Conservation (phyloP, 2,113 vertebrate species). For the Candoia aspera region DNA sequence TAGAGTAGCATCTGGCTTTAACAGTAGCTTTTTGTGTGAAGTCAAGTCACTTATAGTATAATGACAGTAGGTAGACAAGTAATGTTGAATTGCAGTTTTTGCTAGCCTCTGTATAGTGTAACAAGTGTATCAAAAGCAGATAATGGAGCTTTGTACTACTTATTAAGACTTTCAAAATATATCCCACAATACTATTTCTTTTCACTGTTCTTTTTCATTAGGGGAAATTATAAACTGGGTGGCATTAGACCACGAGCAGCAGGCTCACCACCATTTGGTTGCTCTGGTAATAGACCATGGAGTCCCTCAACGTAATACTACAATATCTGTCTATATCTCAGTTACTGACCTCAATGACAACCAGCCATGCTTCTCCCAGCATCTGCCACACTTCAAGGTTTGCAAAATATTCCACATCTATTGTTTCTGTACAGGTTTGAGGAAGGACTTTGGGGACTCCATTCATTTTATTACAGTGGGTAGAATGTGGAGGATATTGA, state of each 20-base stretch:
- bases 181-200: neutral
- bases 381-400: slow-evolving; percentile 79
- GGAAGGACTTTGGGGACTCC: neutral
- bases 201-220: slow-evolving; percentile 45
- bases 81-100: neutral
- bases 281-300: slow-evolving; percentile 87
- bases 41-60: neutral
- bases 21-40: neutral
- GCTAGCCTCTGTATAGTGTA: neutral
- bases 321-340: slow-evolving; percentile 70
- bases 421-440: neutral
- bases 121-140: neutral
- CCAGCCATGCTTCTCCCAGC: slow-evolving; percentile 80
- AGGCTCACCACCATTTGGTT: slow-evolving; percentile 77
- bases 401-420: neutral
- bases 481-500: neutral
- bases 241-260: slow-evolving; percentile 83
- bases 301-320: slow-evolving; percentile 79
- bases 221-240: slow-evolving; percentile 89
- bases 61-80: neutral
- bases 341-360: slow-evolving; percentile 88
- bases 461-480: neutral
- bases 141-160: neutral
- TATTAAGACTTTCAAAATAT: fast-evolving
- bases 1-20: neutral